Evolutionary conservation across 2,888 invertebrate genomes (phyloP).

Genomic region (Eupithecia exiguata): DNA sequence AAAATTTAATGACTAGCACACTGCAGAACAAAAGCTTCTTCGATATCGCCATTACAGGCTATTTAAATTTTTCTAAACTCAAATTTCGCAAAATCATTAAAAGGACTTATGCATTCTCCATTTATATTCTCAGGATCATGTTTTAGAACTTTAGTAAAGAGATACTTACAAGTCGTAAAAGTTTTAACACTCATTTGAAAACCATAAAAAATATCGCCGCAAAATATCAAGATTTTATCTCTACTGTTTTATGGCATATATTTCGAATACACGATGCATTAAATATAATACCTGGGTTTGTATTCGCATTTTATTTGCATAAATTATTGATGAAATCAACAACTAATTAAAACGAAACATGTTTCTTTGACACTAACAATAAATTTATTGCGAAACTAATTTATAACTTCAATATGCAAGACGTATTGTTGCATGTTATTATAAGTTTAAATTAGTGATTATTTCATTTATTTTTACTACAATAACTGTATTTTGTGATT

Average conservation of each 20-base stretch:
- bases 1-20: neutral
- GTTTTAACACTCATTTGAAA: conserved; percentile 19
- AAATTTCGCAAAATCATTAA: neutral
- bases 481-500: neutral
- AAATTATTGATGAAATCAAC: conserved; percentile 45
- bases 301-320: conserved; percentile 42
- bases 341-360: conserved; percentile 49
- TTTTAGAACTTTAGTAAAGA: conserved; percentile 5
- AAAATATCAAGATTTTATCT: conserved; percentile 32
- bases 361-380: conserved; percentile 54
- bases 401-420: conserved; percentile 47
- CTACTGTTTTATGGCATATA: conserved; percentile 21
- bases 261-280: conserved; percentile 30
- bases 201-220: conserved; percentile 9
- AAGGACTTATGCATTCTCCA: neutral
- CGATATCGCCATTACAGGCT: neutral
- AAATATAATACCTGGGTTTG: conserved; percentile 33
- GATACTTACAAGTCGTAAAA: neutral
- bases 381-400: conserved; percentile 64
- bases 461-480: neutral
- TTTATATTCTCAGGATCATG: neutral
- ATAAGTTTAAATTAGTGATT: conserved; percentile 1
- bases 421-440: neutral
- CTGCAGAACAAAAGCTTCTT: neutral
- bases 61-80: neutral